Percentiles rank a stretch among this genome's conserved stretches.
phyloP scores from a whole-genome alignment of 1,140 invertebrate species.

The Halictus rubicundus region DNA sequence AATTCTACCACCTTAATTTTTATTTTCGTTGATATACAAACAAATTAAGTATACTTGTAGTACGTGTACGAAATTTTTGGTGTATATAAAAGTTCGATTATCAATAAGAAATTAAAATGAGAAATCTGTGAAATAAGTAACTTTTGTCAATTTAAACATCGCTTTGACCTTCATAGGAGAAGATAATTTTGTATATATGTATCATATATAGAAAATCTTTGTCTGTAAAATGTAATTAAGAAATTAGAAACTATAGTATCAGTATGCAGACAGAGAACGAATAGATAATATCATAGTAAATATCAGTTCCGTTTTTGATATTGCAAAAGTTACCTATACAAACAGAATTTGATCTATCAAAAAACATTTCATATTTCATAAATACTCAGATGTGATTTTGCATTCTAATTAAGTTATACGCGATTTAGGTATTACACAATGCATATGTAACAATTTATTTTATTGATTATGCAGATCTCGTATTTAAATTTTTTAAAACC shows the following conservation, averaged over 20 bases:
- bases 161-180: slow-evolving; percentile 20
- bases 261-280: slow-evolving; percentile 3
- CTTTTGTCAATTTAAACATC: slow-evolving; percentile 39
- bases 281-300: slow-evolving; percentile 19
- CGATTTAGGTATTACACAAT: neutral
- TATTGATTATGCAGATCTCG: slow-evolving; percentile 16
- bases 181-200: slow-evolving; percentile 32
- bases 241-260: slow-evolving; percentile 20
- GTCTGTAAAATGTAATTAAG: slow-evolving; percentile 26
- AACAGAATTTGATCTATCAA: slow-evolving; percentile 3
- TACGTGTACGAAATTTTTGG: slow-evolving; percentile 4
- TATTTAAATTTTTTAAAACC: neutral
- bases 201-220: slow-evolving; percentile 20
- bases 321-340: slow-evolving; percentile 14
- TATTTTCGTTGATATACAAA: slow-evolving; percentile 30
- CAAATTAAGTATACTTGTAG: slow-evolving; percentile 11
- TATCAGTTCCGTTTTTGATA: slow-evolving; percentile 33
- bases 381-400: slow-evolving; percentile 15
- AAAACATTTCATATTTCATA: slow-evolving; percentile 9
- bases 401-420: neutral
- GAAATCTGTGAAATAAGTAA: slow-evolving; percentile 23
- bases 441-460: slow-evolving; percentile 13
- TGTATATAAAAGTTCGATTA: slow-evolving; percentile 28
- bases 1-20: slow-evolving; percentile 12
- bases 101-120: slow-evolving; percentile 3